Conservation (phyloP, 2,888 invertebrate genomes). For the Trichogramma evanescens region DNA sequence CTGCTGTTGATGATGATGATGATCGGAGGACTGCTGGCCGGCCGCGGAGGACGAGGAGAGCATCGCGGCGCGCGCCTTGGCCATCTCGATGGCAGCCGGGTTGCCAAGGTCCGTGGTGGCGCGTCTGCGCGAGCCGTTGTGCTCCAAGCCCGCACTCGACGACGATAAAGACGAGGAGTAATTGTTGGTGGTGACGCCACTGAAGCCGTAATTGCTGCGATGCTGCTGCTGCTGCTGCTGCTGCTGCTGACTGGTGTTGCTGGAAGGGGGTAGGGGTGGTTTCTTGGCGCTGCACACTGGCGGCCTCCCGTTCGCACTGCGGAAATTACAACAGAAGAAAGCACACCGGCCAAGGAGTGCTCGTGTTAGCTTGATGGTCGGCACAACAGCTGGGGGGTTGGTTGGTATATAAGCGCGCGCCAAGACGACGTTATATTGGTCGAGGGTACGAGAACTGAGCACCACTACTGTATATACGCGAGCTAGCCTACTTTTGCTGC, state of each 20-base stretch:
- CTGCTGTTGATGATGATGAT: constrained; percentile 27
- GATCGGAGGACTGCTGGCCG: constrained; percentile 62
- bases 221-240: constrained; percentile 23
- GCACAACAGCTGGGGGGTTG: neutral
- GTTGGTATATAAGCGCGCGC: neutral
- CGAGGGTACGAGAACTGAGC: too few species aligned
- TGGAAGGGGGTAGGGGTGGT: constrained; percentile 37
- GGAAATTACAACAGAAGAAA: constrained; percentile 12
- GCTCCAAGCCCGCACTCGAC: constrained; percentile 5
- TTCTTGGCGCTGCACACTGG: constrained; percentile 44
- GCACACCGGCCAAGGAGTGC: too few species aligned
- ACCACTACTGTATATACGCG: too few species aligned
- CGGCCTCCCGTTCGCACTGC: constrained; percentile 42
- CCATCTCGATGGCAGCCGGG: constrained; percentile 47
- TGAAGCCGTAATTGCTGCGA: constrained; percentile 39
- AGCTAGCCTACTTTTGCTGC: too few species aligned
- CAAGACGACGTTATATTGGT: too few species aligned
- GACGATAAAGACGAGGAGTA: neutral
- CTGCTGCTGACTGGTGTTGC: constrained; percentile 22
- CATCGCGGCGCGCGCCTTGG: constrained; percentile 45
- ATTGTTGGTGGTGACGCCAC: constrained; percentile 36
- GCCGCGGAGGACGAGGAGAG: constrained; percentile 48
- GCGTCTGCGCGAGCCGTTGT: constrained; percentile 45
- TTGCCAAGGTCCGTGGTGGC: constrained; percentile 46
- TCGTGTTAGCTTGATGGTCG: neutral